Base-by-base conservation (phyloP, 1,140 invertebrate species). In the Bombus waltoni region DNA sequence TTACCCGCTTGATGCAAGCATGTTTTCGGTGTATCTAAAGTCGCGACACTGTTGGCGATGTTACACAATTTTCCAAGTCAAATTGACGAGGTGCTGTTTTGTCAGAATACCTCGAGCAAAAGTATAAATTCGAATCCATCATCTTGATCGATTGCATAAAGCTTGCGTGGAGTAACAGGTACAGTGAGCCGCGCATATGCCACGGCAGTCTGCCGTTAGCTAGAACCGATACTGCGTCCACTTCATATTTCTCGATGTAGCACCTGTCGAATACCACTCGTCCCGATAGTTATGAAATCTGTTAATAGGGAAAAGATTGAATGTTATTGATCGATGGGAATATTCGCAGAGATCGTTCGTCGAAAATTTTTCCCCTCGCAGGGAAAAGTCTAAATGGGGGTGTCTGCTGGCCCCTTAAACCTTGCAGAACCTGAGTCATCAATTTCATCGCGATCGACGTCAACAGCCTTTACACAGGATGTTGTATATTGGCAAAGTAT, bases 61-160 rank as follows among this genome's bases (percentile, higher is more conserved):
- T 70, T 25, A 8, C 68, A 22, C 9, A 70, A 72, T 42, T 72
- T 28, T 71, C n/a, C n/a, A 66, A 66, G 65, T 35, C 65, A 32
- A 35, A 32, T 32, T 3, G n/a, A n/a, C 59, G 59, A n/a, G 32
- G 22, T 38, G 32, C 10, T 25, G 32, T 32, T 22, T 38, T 40
- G 68, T 35, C 68, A 22, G 73, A 32, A 28, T 2, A 10, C 32
- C 18, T 53, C 73, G 44, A 74, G n/a, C n/a, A 9, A 28, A 62
- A n/a, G 11, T 18, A 44, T 47, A 44, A n/a, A 47, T 62, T 78
- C 38, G 40, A 78, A 78, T 78, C 59, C 76, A 78, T 78, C 76
- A 78, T 65, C 38, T 62, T 78, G 76, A 78, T 78, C 47, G 76
- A 78, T 65, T 42, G n/a, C 59, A 1, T n/a, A 6, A 10, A n/a